Evolutionary conservation across 2,888 invertebrate genomes (phyloP), one percentile per base, ranked within the genome.

Genomic region (Ommatoiulus sabulosus): DNA sequence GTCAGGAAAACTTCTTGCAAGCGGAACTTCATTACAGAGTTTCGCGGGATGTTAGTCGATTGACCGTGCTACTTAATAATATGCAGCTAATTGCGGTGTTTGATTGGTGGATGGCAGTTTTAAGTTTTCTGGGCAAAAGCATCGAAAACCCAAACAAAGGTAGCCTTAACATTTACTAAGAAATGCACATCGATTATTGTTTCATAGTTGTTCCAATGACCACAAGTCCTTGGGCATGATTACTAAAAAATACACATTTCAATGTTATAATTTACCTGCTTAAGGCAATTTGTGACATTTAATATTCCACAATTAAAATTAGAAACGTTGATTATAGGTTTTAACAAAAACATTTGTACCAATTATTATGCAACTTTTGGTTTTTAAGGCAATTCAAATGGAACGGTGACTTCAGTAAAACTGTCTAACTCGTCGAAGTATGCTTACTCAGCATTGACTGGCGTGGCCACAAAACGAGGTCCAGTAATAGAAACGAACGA

Each of bases 11-110:
- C 20, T 90, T 90, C 24, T 90, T 94, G 17, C 94, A 94, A 91
- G 92, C 93, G 90, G 94, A 94, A 91, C 91, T 94, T 52, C 93
- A 94, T 91, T 94, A 92, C 90, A 90, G 93, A 94, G 92, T 94
- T 95, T 88, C 94, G 93, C 86, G 95, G 95, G 91, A 92, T 88
- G 94, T 95, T 35, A 95, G 95, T 0, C 96, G 97, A 90, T 97
- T 97, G 91, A 98, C 97, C 1, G 95, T 98, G 90, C 94, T 98
- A 86, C 94, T 99, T 88, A 98, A 98, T 93, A 97, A 97, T 92
- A 98, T 98, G 97, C 94, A 98, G 72, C 93, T 99, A 89, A 97
- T 98, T 95, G 97, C 97, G 0, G 96, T 98, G 90, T 94, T 98
- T 91, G 98, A 98, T 93, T 99, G 98, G 97, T 96, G 98, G 95